Evolutionary conservation across 2,113 vertebrate genomes (phyloP), one percentile per base, ranked within the genome.

Genomic region (Patagioenas fasciata): DNA sequence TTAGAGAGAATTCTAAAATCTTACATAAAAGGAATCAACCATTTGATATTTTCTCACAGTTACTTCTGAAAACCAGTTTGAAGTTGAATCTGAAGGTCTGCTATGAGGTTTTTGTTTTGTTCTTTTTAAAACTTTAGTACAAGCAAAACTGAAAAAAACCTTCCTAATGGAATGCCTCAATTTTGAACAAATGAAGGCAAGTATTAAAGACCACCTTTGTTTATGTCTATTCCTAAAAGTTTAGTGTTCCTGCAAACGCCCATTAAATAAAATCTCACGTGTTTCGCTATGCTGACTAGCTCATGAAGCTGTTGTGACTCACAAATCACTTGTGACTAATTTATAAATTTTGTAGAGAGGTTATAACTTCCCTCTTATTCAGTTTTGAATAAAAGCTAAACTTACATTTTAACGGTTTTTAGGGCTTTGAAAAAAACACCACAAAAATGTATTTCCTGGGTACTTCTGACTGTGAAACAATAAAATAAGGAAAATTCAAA

Each of bases 91-190:
- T 16, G 13, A 42, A 79, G 29, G 5, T 78, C 53, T 91, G 67
- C 13, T 64, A 2, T 1, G 4, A 3, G 5, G 2, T 1, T 6
- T 5, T 21, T 40, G 4, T 50, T 50, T 21, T 50, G 23, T 24
- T 0, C 32, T 32, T 38, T 61, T 48, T 6, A 1, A 2, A 72
- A 44, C 15, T 75, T 82, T 20, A 54, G 25, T 51, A 84, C 36
- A 66, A 40, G 40, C 40, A 40, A 40, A 40, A 56, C 23, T 28
- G n/a, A 83, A 61, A 74, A 58, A 82, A 67, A 53, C 10, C 34
- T 75, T 77, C 26, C 25, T 69, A 72, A 75, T 28, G 36, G 21
- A 82, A 48, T 20, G 11, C n/a, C 7, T 83, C 58, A 32, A 15
- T 42, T 81, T 57, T 48, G 74, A 86, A 79, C 14, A 80, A 86